Percentiles rank a stretch among this genome's conserved stretches.
Evolutionary conservation across 2,113 vertebrate genomes (phyloP).

Genomic region (Rhabdomys dilectus): DNA sequence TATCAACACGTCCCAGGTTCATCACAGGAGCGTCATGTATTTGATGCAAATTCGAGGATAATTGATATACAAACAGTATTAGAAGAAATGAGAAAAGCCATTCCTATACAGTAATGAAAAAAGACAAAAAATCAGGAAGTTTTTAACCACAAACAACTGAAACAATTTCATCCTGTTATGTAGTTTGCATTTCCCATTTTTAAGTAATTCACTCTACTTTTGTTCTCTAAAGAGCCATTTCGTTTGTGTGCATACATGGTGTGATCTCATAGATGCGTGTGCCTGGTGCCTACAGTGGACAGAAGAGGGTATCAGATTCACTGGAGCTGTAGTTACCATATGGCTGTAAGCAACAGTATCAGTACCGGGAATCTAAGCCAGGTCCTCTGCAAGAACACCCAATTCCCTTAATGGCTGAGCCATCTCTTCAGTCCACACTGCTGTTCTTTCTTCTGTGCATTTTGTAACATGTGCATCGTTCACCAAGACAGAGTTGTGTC

Average conservation of each 20-base stretch:
- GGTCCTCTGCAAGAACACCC: neutral
- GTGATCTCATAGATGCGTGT: neutral
- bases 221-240: neutral
- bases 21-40: rapidly evolving
- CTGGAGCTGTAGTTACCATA: neutral
- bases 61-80: neutral
- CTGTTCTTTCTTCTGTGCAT: neutral
- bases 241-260: neutral
- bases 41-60: conserved; percentile 64
- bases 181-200: neutral
- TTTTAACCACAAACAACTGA: neutral
- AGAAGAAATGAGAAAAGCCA: conserved; percentile 82
- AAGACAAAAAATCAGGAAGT: neutral
- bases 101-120: conserved; percentile 71
- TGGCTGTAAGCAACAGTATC: too few relatives aligned
- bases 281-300: neutral
- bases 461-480: neutral
- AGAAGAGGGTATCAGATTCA: neutral
- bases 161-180: neutral
- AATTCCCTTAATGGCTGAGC: too few relatives aligned
- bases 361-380: too few relatives aligned
- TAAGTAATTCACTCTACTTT: neutral
- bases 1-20: conserved; percentile 74
- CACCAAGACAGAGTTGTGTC: neutral
- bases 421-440: neutral